phyloP scores from a whole-genome alignment of 2,888 invertebrate genomes.

The Sinelater perroti region DNA sequence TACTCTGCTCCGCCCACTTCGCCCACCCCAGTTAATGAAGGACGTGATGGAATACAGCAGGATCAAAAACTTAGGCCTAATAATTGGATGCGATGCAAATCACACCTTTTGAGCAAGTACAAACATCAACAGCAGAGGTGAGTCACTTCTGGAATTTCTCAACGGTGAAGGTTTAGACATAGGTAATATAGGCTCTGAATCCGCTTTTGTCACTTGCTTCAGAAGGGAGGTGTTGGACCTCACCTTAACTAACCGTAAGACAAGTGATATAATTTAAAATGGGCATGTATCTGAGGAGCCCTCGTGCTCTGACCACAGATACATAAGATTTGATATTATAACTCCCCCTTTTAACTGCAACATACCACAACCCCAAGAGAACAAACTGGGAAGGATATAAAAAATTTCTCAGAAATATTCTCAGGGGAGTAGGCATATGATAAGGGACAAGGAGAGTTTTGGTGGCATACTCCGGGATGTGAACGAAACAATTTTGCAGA shows the following conservation, averaged over 20 bases:
- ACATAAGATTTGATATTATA: slow-evolving; percentile 1
- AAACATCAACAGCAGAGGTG: neutral
- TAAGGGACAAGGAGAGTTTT: too few relatives aligned
- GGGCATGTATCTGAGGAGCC: neutral
- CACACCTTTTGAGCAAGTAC: neutral
- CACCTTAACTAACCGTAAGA: neutral
- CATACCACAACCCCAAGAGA: too few relatives aligned
- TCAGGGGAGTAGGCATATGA: too few relatives aligned
- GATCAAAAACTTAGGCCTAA: too few relatives aligned
- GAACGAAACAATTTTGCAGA: too few relatives aligned
- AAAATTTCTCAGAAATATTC: too few relatives aligned
- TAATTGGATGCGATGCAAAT: too few relatives aligned
- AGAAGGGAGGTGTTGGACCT: neutral
- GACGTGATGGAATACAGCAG: too few relatives aligned
- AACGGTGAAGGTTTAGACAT: neutral
- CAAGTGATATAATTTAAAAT: neutral
- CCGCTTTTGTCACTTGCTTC: neutral
- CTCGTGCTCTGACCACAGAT: neutral
- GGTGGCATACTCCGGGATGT: too few relatives aligned
- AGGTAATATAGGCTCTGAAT: neutral
- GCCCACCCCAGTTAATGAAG: too few relatives aligned
- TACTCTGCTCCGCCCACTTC: too few relatives aligned
- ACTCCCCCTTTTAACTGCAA: neutral
- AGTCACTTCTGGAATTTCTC: neutral
- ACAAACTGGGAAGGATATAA: too few relatives aligned